A percentile compares a stretch with the other conserved stretches of the same genome.
phyloP scores from a whole-genome alignment of 2,888 invertebrate genomes.

The Ganaspis brasiliensis region DNA sequence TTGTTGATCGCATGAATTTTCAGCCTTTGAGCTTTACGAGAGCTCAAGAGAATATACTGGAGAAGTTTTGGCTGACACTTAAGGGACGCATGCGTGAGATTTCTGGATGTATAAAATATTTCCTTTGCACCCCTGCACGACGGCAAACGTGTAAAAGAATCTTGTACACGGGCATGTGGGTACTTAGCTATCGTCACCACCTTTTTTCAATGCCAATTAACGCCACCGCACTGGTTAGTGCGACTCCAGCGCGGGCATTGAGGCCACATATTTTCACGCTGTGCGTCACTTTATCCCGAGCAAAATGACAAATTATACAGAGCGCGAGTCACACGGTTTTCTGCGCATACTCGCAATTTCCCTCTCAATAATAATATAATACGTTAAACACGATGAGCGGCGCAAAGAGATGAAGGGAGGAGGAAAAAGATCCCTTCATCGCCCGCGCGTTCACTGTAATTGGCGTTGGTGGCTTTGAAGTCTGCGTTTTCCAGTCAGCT shows the following conservation, averaged over 20 bases:
- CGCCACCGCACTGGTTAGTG: conserved; percentile 67
- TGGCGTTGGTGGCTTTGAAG: conserved; percentile 75
- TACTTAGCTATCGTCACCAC: conserved; percentile 74
- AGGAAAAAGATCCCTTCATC: conserved; percentile 50
- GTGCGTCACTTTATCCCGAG: conserved; percentile 56
- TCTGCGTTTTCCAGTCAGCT: conserved; percentile 67
- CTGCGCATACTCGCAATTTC: conserved; percentile 53
- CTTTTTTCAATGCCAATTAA: conserved; percentile 78
- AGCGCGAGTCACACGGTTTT: conserved; percentile 48
- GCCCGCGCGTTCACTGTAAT: conserved; percentile 66
- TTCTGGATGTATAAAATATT: background rate
- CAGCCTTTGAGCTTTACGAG: conserved; percentile 59
- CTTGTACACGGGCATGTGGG: conserved; percentile 46
- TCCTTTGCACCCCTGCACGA: background rate
- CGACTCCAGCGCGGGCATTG: conserved; percentile 53
- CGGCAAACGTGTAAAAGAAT: background rate
- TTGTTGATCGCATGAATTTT: conserved; percentile 59
- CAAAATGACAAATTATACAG: conserved; percentile 60
- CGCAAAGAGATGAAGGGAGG: conserved; percentile 54
- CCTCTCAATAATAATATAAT: conserved; percentile 64
- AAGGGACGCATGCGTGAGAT: conserved; percentile 30
- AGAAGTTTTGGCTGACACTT: conserved; percentile 23
- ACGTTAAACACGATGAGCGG: conserved; percentile 60
- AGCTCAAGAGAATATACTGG: conserved; percentile 24
- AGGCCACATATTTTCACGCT: conserved; percentile 56